These are phyloP conservation scores for Orycteropus afer DNA, from an alignment of 2,113 vertebrate species.

Conservation along the genomic window DNA sequence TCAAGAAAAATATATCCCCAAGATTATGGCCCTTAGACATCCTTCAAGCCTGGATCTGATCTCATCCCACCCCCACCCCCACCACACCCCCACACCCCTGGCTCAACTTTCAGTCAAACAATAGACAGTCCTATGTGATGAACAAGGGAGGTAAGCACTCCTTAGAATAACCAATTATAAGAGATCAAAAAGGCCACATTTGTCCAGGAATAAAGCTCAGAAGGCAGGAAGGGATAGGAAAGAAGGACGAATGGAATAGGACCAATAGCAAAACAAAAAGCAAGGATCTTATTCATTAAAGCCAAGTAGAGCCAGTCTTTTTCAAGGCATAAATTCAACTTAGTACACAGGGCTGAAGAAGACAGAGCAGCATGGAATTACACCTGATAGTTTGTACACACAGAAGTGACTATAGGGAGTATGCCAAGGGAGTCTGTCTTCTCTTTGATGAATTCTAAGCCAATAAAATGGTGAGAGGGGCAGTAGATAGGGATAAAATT, in stretches of 20 bases:
- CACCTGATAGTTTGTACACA: rapidly evolving
- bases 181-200: too few species aligned
- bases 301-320: background rate
- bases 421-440: background rate
- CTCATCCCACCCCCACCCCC: too few species aligned
- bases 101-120: too few species aligned
- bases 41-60: too few species aligned
- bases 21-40: too few species aligned
- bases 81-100: too few species aligned
- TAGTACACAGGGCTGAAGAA: background rate
- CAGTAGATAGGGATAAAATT: background rate
- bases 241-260: background rate
- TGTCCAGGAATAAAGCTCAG: too few species aligned
- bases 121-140: too few species aligned
- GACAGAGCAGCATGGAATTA: background rate
- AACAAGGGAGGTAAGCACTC: too few species aligned
- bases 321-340: background rate
- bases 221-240: too few species aligned
- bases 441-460: background rate
- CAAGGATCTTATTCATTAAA: background rate
- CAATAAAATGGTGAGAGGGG: background rate
- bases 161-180: too few species aligned
- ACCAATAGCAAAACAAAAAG: background rate
- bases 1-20: background rate
- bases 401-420: background rate